Base-by-base conservation (phyloP, 1,140 invertebrate genomes). In the Apocrypta bakeri region DNA sequence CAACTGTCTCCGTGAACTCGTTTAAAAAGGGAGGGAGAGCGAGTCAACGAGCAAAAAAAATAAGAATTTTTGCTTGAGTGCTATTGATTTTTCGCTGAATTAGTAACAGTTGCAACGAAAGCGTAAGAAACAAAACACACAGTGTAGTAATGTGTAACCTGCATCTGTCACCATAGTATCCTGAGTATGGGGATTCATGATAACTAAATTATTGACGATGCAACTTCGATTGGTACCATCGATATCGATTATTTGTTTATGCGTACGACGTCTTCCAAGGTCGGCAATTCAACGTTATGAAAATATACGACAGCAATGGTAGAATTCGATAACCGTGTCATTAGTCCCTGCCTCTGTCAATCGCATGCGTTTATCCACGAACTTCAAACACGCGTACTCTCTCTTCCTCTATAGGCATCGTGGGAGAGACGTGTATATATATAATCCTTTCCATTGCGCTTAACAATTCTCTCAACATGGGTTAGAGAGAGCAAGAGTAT, bases 71-170 rank as follows among this genome's bases (percentile, higher is more conserved):
- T 0, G 64, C 75, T 24, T n/a, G 75, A 72, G 68, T 66, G 81
- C 37, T 77, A 82, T 82, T 82, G 81, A 77, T 82, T 73, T 82
- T 82, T 82, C 27, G 27, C 40, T 63, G 81, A 24, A 61, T 33
- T 40, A 81, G 31, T 31, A 31, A 25, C 40, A 6, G 40, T n/a
- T 2, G 48, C 27, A 42, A 31, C 72, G 24, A 66, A 24, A 78
- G 24, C 33, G 37, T 8, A 48, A 31, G 8, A 66, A 42, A 68
- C 37, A 37, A 42, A 64, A 31, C 69, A 37, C 33, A 37, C 9
- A 37, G 9, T 9, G 33, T 9, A 37, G 9, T 9, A 37, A 9
- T 37, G 72, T 33, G 48, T 21, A 4, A 11, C 9, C 27, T 11
- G 9, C 24, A 66, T 12, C 64, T 29, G 64, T 9, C 9, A 37